phyloP scores from a whole-genome alignment of 2,888 invertebrate genomes.

The Noctua pronuba region DNA sequence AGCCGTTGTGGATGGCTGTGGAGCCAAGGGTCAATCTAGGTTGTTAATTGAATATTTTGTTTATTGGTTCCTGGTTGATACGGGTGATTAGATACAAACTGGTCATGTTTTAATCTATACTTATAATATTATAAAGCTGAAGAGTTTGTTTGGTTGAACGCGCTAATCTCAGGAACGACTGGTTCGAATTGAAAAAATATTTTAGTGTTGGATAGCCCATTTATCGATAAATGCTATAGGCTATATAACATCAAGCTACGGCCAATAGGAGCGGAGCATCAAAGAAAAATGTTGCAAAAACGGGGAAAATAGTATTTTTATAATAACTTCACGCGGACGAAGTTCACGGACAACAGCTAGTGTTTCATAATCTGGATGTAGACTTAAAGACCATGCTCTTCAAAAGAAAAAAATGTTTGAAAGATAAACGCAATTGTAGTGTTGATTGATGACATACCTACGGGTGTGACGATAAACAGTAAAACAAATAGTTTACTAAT shows the following conservation, averaged over 20 bases:
- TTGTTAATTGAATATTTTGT: slow-evolving; percentile 58
- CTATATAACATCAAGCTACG: no score
- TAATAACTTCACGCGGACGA: no score
- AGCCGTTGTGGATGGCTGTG: slow-evolving; percentile 51
- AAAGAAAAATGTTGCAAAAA: no score
- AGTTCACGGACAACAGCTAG: no score
- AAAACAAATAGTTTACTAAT: slow-evolving; percentile 5
- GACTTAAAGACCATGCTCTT: background rate
- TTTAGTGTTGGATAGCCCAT: no score
- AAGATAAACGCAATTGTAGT: background rate
- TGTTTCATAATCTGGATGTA: background rate
- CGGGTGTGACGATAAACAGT: background rate
- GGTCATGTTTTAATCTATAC: background rate
- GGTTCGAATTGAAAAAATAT: no score
- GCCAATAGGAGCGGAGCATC: no score
- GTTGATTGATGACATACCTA: background rate
- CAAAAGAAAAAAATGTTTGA: background rate
- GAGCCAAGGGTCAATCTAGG: slow-evolving; percentile 55
- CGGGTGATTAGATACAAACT: background rate
- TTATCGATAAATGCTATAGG: no score
- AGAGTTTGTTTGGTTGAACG: no score
- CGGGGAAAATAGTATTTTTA: no score
- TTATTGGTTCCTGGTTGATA: slow-evolving; percentile 27
- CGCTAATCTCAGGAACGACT: no score
- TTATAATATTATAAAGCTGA: no score